These are phyloP conservation scores for Cryptoprocta ferox DNA, from an alignment of 2,797 vertebrate genomes.

Conservation along the genomic window DNA sequence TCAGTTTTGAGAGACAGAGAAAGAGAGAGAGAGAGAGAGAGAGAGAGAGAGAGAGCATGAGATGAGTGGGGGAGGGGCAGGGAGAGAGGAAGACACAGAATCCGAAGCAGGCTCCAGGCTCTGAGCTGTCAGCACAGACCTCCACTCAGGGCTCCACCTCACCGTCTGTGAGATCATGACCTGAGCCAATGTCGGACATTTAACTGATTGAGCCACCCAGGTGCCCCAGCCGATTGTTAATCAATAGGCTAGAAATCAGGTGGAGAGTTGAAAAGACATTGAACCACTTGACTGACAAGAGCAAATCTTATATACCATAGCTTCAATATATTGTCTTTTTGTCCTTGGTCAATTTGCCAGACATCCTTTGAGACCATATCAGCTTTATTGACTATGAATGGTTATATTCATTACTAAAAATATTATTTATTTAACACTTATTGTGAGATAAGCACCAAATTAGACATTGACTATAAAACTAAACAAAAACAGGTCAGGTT, in stretches of 20 bases:
- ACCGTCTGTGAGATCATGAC: neutral
- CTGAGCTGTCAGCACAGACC: neutral
- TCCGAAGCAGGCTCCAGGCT: neutral
- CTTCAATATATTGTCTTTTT: neutral
- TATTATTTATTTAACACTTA: neutral
- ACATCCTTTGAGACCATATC: neutral
- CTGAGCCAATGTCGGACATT: neutral
- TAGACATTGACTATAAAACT: neutral
- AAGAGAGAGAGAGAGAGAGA: neutral
- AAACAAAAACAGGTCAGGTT: neutral
- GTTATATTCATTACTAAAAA: neutral
- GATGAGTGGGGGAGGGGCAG: neutral
- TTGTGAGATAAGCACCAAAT: neutral
- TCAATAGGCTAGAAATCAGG: neutral
- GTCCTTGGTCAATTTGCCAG: neutral
- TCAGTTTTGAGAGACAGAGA: neutral
- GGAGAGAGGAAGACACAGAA: neutral
- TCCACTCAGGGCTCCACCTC: rapidly evolving
- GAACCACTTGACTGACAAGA: no score
- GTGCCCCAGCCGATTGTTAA: neutral
- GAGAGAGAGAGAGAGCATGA: neutral
- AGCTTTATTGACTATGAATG: neutral
- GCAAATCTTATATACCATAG: neutral
- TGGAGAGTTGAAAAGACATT: neutral
- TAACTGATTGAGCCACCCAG: neutral